Evolutionary conservation across 2,797 vertebrate species (phyloP), one percentile per base, ranked within the genome.

Genomic region (Xenentodon cancila): DNA sequence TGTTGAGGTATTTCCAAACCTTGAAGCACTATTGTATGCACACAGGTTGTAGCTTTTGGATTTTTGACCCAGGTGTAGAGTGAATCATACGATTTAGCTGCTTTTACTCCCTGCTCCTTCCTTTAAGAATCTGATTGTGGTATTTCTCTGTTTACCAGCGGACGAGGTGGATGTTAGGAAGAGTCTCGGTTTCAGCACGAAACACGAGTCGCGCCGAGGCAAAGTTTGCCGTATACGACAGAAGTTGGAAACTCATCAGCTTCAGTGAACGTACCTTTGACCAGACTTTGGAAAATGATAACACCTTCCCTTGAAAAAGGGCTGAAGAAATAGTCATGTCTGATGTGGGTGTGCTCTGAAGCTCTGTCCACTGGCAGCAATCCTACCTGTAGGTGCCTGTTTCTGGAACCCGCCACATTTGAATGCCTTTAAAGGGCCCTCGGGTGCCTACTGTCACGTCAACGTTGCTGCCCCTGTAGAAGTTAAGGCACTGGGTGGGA

Each of bases 331-430:
- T 34, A 42, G 5, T 21, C 20, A 3, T 8, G 37, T 59, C 11
- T 64, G 34, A 45, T 59, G 61, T 51, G 44, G 53, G 34, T 59
- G 48, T 9, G 52, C 37, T 74, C 19, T 37, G 34, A 37, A 9
- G 9, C 46, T 37, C 43, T 17, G 6, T 3, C 42, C 9, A 27
- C 8, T 59, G 70, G 56, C 63, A 58, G 12, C 32, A 20, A 43
- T 61, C 68, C 16, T 83, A 98, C 97, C 96, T 97, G 94, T 97
- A 99, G 4, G 91, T 95, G 87, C 95, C 94, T 3, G 94, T 96
- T 87, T 95, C 96, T n/a, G 95, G 96, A 50, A 99, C 95, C 73
- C 84, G 92, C 97, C 97, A 99, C 86, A 93, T 95, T 79, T 99
- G 97, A 76, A 99, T 84, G 60, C 97, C 97, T 81, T 93, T 95